phyloP scores from a whole-genome alignment of 2,888 invertebrate species.

The Aricia artaxerxes region DNA sequence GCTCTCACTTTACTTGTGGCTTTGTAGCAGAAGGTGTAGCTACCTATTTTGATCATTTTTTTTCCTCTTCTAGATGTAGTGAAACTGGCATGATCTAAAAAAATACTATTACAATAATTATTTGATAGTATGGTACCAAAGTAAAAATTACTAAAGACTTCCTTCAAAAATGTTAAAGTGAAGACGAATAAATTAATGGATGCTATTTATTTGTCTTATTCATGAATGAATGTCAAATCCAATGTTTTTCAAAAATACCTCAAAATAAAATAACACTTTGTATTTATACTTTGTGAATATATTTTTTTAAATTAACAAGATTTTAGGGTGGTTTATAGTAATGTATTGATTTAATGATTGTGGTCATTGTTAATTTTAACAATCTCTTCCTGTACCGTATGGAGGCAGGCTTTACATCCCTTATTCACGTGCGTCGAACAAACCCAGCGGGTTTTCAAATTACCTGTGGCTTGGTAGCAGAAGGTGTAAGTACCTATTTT shows the following conservation, averaged over 20 bases:
- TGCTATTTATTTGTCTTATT: too few relatives aligned
- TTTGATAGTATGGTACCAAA: too few relatives aligned
- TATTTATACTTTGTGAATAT: too few relatives aligned
- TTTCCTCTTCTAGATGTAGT: slow-evolving; percentile 40
- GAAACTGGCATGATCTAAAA: slow-evolving; percentile 21
- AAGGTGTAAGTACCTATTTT: not conserved
- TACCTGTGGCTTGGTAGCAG: not conserved
- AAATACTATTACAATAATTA: not conserved
- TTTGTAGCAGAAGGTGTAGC: slow-evolving; percentile 46
- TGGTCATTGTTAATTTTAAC: slow-evolving; percentile 3
- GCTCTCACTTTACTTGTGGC: slow-evolving; percentile 10
- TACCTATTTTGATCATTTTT: slow-evolving; percentile 40
- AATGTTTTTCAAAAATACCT: too few relatives aligned
- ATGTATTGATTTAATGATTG: not conserved
- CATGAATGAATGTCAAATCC: too few relatives aligned
- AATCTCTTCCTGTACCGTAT: not conserved
- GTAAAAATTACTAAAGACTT: too few relatives aligned
- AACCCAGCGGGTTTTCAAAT: slow-evolving; percentile 5
- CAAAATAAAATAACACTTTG: too few relatives aligned
- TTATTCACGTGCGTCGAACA: slow-evolving; percentile 12
- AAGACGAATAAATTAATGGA: too few relatives aligned
- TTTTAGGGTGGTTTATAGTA: not conserved
- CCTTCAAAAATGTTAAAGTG: too few relatives aligned
- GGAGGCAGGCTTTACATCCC: not conserved
- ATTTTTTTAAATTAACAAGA: too few relatives aligned